A percentile compares a stretch with the other conserved stretches of the same genome.
These are phyloP conservation scores for Drosophila paracracens DNA, from an alignment of 2,888 invertebrate genomes.

Conservation along the genomic window DNA sequence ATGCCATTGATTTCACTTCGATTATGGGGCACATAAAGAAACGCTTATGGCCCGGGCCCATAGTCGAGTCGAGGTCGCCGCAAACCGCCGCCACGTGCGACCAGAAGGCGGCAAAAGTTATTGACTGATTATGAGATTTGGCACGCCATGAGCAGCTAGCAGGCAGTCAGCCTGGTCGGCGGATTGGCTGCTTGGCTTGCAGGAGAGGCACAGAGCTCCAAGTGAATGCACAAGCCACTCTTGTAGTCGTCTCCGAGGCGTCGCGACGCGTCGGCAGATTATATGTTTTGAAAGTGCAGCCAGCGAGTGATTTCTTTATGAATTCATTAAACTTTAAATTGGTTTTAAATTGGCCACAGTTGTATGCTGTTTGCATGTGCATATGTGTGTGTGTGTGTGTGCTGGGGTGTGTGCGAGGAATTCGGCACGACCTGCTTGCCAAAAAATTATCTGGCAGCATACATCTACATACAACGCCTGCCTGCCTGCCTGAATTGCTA, in stretches of 20 bases:
- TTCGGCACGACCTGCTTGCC: constrained; percentile 77
- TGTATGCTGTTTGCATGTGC: constrained; percentile 39
- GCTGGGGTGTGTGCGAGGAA: constrained; percentile 53
- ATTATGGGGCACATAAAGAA: constrained; percentile 77
- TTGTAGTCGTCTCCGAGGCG: constrained; percentile 26
- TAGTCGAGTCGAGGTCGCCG: constrained; percentile 68
- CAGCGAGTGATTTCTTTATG: constrained; percentile 78
- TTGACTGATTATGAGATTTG: constrained; percentile 82
- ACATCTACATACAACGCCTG: constrained; percentile 56
- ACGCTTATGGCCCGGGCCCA: constrained; percentile 55
- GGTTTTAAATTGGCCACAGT: constrained; percentile 78
- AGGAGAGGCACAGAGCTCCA: constrained; percentile 13
- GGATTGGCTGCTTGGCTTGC: not conserved
- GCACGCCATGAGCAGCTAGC: constrained; percentile 67
- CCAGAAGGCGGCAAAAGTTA: constrained; percentile 79
- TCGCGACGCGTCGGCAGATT: constrained; percentile 75
- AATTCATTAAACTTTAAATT: constrained; percentile 82
- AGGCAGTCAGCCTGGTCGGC: constrained; percentile 3
- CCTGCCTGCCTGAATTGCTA: constrained; percentile 11
- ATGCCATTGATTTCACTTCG: constrained; percentile 82
- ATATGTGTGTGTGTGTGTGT: constrained; percentile 29
- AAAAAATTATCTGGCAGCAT: constrained; percentile 71
- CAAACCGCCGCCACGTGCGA: constrained; percentile 69
- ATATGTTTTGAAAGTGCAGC: constrained; percentile 80
- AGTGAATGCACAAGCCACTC: constrained; percentile 47